Percentiles rank a stretch among this genome's conserved stretches.
Evolutionary conservation across 2,888 invertebrate genomes (phyloP).

Genomic region (Microplitis manilae): DNA sequence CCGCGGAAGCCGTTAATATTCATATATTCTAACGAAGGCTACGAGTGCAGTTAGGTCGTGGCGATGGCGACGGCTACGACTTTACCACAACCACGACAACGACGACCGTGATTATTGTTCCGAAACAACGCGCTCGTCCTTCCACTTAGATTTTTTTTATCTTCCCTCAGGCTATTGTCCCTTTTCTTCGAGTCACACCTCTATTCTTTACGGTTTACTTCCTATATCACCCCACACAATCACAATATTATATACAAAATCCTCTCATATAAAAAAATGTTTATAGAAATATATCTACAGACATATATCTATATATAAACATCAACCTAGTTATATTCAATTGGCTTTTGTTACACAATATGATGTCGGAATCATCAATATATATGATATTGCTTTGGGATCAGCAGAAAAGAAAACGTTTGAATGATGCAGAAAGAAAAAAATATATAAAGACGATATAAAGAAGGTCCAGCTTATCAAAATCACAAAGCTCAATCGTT

Average conservation of each 20-base stretch:
- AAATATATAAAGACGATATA: background rate
- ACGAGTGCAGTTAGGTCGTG: conserved; percentile 26
- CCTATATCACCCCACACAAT: background rate
- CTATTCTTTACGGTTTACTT: background rate
- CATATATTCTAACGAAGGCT: conserved; percentile 39
- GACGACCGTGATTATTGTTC: conserved; percentile 38
- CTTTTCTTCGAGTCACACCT: conserved; percentile 9
- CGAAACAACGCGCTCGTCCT: conserved; percentile 28
- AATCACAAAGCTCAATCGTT: background rate
- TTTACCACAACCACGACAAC: conserved; percentile 16
- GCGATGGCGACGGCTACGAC: background rate
- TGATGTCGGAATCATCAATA: background rate
- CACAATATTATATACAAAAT: background rate
- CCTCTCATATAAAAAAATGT: background rate
- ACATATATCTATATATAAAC: background rate
- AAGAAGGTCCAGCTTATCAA: background rate
- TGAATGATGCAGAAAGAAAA: background rate
- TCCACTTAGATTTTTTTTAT: conserved; percentile 9
- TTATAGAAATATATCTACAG: background rate
- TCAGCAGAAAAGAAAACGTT: background rate
- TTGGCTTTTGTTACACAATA: conserved; percentile 29
- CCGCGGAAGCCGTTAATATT: conserved; percentile 35
- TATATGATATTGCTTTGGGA: conserved; percentile 1
- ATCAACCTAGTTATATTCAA: background rate
- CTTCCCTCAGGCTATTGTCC: conserved; percentile 22